A percentile compares a stretch with the other conserved stretches of the same genome.
These are phyloP conservation scores for Dolomedes plantarius DNA, from an alignment of 2,888 invertebrate species.

Conservation along the genomic window DNA sequence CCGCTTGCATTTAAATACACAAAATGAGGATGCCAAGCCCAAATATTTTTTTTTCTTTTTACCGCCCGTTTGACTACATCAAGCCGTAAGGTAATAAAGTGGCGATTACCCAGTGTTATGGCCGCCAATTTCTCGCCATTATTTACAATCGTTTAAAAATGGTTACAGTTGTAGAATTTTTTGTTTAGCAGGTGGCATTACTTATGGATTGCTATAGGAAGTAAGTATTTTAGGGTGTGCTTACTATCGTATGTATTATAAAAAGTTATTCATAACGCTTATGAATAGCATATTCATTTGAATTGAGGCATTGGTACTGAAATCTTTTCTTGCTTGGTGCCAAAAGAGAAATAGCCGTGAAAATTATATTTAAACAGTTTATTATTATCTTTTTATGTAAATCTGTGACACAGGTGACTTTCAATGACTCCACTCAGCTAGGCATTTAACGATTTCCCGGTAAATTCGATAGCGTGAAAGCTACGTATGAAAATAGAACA, in stretches of 20 bases:
- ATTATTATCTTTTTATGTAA: neutral
- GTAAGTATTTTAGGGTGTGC: conserved; percentile 9
- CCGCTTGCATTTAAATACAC: conserved; percentile 14
- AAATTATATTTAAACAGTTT: neutral
- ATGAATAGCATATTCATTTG: neutral
- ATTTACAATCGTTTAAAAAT: conserved; percentile 28
- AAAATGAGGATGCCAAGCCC: conserved; percentile 12
- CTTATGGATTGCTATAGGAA: neutral
- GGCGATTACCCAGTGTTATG: conserved; percentile 14
- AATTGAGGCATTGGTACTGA: neutral
- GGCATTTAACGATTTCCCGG: too few relatives aligned
- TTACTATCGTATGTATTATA: neutral
- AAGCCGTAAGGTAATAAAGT: conserved; percentile 12
- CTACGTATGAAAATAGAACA: too few relatives aligned
- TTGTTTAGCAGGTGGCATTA: neutral
- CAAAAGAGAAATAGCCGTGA: neutral
- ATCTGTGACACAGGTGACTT: neutral
- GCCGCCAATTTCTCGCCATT: conserved; percentile 21
- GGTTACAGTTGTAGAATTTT: conserved; percentile 13
- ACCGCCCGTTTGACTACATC: neutral
- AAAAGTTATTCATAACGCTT: neutral
- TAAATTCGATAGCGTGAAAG: too few relatives aligned
- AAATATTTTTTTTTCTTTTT: conserved; percentile 3
- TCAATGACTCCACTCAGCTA: neutral
- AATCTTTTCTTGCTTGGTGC: neutral